phyloP scores from a whole-genome alignment of 2,113 vertebrate species.

The Gymnobelideus leadbeateri region DNA sequence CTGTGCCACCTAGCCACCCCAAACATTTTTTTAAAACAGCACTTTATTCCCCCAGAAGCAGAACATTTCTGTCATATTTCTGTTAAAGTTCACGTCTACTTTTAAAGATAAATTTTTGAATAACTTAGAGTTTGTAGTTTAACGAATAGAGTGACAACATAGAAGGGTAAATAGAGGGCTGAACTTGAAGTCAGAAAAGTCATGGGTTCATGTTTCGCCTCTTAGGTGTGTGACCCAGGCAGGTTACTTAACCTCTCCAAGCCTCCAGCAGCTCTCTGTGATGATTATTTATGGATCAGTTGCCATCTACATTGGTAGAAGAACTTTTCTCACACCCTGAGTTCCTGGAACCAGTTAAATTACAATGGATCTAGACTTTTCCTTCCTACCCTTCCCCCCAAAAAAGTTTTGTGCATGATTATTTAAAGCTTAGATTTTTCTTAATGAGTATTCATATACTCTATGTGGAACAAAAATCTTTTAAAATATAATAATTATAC shows the following conservation, averaged over 20 bases:
- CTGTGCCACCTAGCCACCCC: too few species aligned
- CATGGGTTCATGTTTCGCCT: background rate
- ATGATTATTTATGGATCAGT: background rate
- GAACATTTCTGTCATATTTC: background rate
- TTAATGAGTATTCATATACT: background rate
- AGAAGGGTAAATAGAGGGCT: background rate
- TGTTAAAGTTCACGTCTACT: background rate
- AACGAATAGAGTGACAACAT: background rate
- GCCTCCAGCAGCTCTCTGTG: background rate
- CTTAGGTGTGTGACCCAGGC: background rate
- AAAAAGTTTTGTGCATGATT: background rate
- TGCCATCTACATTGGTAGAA: background rate
- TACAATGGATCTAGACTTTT: background rate
- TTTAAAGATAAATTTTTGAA: background rate
- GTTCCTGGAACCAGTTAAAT: background rate
- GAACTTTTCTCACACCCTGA: background rate
- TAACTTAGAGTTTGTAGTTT: background rate
- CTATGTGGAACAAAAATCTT: background rate
- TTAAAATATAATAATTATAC: background rate
- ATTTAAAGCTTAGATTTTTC: background rate
- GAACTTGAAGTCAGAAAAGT: background rate
- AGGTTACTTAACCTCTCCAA: background rate
- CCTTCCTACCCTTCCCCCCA: too few species aligned
- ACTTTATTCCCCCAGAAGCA: too few species aligned
- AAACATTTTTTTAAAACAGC: background rate